Conservation (phyloP, 1,140 invertebrate genomes). For the Panagrolaimus sp. region DNA sequence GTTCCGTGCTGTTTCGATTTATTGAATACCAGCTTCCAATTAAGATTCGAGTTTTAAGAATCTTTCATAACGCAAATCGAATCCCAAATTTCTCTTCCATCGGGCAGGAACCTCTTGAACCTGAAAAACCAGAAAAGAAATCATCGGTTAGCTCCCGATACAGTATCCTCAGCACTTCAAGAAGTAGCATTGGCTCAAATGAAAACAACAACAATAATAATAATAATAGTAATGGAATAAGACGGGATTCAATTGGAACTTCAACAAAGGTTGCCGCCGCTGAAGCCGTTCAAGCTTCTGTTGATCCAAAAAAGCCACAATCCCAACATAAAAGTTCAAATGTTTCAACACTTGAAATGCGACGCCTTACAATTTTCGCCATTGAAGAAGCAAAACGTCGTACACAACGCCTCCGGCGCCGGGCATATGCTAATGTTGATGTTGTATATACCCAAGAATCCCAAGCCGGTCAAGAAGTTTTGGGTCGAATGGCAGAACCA, state of each 20-base stretch:
- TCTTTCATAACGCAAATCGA: conserved; percentile 38
- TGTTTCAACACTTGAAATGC: conserved; percentile 10
- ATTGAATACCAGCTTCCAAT: conserved; percentile 39
- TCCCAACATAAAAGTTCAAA: conserved; percentile 6
- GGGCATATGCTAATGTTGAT: conserved; percentile 27
- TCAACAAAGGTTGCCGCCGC: not conserved
- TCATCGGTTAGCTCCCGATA: conserved; percentile 31
- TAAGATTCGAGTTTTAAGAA: conserved; percentile 41
- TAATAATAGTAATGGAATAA: no score
- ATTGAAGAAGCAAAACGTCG: conserved; percentile 27
- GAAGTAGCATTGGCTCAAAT: conserved; percentile 29
- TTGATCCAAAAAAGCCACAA: not conserved
- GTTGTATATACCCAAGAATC: conserved; percentile 30
- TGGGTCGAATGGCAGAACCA: conserved; percentile 45
- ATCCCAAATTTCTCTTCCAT: conserved; percentile 37
- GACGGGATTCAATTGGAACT: not conserved
- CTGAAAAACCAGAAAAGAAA: conserved; percentile 31
- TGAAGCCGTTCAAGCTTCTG: no score
- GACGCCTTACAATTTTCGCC: conserved; percentile 35
- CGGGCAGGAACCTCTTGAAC: conserved; percentile 3
- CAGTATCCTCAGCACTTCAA: conserved; percentile 30
- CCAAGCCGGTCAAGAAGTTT: conserved; percentile 23
- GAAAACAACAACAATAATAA: conserved; percentile 1
- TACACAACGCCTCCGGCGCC: conserved; percentile 4
- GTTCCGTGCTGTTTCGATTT: conserved; percentile 43